Evolutionary conservation across 2,797 vertebrate genomes (phyloP).

Genomic region (Anomalospiza imberbis): DNA sequence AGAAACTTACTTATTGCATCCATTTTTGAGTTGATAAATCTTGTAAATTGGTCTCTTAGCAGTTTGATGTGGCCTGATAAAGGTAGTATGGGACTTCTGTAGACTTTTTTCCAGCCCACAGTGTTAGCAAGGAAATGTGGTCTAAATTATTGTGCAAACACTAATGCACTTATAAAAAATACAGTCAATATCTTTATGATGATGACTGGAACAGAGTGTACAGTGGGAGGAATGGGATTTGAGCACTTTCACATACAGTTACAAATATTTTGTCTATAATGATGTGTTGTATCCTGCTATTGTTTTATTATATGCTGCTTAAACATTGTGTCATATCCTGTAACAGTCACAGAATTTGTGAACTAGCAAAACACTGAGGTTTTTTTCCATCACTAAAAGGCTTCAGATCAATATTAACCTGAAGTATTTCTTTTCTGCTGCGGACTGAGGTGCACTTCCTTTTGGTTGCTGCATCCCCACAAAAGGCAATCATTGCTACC

Average conservation of each 20-base stretch:
- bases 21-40: neutral
- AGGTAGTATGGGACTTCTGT: neutral
- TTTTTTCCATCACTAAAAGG: neutral
- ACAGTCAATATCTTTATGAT: slow-evolving; percentile 17
- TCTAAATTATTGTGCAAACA: neutral
- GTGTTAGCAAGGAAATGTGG: neutral
- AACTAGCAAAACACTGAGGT: neutral
- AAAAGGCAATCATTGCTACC: neutral
- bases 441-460: neutral
- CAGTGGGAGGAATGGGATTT: neutral
- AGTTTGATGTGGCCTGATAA: neutral
- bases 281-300: slow-evolving; percentile 63
- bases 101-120: neutral
- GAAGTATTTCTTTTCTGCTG: neutral
- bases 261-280: slow-evolving; percentile 34
- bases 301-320: slow-evolving; percentile 40
- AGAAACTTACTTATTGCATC: neutral
- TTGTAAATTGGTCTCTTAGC: neutral
- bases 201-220: slow-evolving; percentile 27
- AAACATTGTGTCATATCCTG: slow-evolving; percentile 43
- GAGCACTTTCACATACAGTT: slow-evolving; percentile 1
- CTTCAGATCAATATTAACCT: neutral
- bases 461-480: neutral
- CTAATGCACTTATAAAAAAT: slow-evolving; percentile 11
- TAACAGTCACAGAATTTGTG: neutral